These are phyloP conservation scores for Drosophila cardini DNA, from an alignment of 1,140 invertebrate genomes.

Conservation along the genomic window DNA sequence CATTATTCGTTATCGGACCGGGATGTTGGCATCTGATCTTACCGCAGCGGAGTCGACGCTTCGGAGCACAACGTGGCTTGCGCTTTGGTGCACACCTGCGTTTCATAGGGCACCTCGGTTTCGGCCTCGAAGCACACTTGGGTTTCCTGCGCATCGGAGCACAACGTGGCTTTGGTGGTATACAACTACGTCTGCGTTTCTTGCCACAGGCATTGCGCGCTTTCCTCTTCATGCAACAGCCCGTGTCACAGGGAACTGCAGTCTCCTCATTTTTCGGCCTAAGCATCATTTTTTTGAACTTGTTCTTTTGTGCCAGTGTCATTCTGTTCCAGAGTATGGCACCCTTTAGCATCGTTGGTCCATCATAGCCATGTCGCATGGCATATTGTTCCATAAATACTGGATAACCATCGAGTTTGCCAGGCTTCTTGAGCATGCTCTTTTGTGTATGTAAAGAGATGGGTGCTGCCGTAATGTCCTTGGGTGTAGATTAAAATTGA, in stretches of 20 bases:
- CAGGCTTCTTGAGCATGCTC: not conserved
- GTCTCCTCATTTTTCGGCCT: not conserved
- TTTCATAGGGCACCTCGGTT: not conserved
- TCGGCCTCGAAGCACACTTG: not conserved
- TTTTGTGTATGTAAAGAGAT: not conserved
- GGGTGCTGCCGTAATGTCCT: not conserved
- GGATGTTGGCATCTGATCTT: not conserved
- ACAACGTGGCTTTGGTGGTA: not conserved
- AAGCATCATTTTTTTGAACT: not conserved
- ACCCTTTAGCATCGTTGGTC: not conserved
- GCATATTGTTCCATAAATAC: not conserved
- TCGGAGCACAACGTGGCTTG: not conserved
- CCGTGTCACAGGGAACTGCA: not conserved
- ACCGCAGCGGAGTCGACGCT: not conserved
- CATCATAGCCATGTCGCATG: not conserved
- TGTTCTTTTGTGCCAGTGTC: not conserved
- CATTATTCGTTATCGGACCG: conserved; percentile 25
- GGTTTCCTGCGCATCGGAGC: conserved; percentile 5
- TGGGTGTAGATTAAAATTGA: not conserved
- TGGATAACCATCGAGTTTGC: not conserved
- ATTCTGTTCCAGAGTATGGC: not conserved
- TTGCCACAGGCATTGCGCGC: not conserved
- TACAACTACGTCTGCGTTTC: not conserved
- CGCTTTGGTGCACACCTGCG: conserved; percentile 4
- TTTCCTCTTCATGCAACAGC: not conserved